These are phyloP conservation scores for Mormyrus proboscirostris DNA, from an alignment of 2,797 vertebrate species.

Conservation along the genomic window DNA sequence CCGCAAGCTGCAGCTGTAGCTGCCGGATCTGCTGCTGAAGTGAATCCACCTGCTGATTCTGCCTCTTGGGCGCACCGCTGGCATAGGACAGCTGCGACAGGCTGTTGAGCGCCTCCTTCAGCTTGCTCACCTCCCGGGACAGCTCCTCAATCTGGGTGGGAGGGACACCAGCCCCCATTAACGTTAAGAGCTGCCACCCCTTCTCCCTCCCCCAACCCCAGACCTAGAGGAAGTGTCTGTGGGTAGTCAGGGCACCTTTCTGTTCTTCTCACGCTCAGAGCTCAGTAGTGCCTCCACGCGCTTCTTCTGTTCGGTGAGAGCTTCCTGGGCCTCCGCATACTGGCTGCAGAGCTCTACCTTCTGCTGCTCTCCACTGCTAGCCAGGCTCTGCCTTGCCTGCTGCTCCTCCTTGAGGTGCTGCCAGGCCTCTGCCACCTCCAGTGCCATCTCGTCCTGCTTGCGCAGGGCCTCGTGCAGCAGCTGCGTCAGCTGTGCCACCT, in stretches of 20 bases:
- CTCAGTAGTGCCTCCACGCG: constrained; percentile 75
- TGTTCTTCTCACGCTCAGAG: constrained; percentile 90
- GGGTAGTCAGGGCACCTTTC: constrained; percentile 65
- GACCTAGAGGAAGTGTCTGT: background rate
- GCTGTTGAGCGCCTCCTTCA: constrained; percentile 95
- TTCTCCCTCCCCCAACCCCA: background rate
- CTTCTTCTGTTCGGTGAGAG: constrained; percentile 76
- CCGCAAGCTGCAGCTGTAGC: constrained; percentile 83
- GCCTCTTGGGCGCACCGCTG: constrained; percentile 70
- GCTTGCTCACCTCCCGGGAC: constrained; percentile 83
- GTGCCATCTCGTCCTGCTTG: constrained; percentile 80
- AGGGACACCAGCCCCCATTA: background rate
- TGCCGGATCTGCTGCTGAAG: constrained; percentile 92
- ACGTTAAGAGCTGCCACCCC: background rate
- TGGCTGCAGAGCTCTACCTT: constrained; percentile 64
- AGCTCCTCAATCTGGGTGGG: constrained; percentile 79
- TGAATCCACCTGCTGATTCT: constrained; percentile 82
- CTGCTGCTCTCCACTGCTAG: constrained; percentile 73
- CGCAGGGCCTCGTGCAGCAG: constrained; percentile 77
- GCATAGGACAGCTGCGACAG: constrained; percentile 92
- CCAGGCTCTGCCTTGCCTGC: constrained; percentile 66
- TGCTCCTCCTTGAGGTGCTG: constrained; percentile 75
- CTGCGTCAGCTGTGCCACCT: constrained; percentile 70
- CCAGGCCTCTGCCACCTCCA: constrained; percentile 71
- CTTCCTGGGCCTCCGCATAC: constrained; percentile 75